phyloP scores from a whole-genome alignment of 2,113 vertebrate genomes.

The Scalopus aquaticus region DNA sequence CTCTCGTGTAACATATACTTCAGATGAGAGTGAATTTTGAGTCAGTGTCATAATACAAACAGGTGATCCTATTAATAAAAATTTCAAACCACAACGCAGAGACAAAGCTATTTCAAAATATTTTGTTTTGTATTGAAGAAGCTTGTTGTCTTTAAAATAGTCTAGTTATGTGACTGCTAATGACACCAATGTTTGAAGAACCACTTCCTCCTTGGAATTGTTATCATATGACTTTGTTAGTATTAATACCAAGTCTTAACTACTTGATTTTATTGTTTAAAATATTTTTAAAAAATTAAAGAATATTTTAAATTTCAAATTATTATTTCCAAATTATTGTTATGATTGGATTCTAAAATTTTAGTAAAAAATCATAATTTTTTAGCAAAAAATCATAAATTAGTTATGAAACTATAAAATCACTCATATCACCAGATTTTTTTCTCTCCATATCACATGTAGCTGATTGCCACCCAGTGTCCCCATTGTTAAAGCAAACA shows the following conservation, averaged over 20 bases:
- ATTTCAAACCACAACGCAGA: background rate
- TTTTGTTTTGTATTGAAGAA: background rate
- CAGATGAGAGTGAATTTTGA: background rate
- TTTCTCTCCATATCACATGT: background rate
- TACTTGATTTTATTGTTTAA: background rate
- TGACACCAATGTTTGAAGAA: background rate
- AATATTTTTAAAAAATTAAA: background rate
- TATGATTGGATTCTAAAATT: background rate
- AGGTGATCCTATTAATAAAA: background rate
- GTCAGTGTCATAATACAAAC: background rate
- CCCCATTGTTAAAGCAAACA: background rate
- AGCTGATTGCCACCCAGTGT: background rate
- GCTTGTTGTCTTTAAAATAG: background rate
- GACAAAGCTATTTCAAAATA: background rate
- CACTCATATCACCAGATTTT: background rate
- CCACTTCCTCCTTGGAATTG: background rate
- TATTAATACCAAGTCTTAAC: background rate
- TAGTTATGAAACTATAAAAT: background rate
- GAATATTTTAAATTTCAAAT: background rate
- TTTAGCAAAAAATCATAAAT: too few relatives aligned
- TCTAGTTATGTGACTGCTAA: background rate
- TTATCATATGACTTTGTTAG: background rate
- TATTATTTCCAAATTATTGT: background rate
- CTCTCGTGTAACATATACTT: background rate
- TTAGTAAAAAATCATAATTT: constrained; percentile 3